A percentile compares a stretch with the other conserved stretches of the same genome.
Conservation (phyloP, 2,888 invertebrate species). For the Didymodactylos carnosus region DNA sequence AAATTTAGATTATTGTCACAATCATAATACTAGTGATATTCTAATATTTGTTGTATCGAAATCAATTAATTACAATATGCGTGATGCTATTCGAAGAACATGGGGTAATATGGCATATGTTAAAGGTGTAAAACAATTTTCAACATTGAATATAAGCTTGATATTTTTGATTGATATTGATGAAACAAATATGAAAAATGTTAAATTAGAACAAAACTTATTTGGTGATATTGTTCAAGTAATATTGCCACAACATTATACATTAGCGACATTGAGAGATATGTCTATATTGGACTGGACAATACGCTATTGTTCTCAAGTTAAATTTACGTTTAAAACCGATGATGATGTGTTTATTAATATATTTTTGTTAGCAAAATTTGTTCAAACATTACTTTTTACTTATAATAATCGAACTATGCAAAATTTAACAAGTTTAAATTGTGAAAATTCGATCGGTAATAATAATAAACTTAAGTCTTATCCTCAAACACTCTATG, state of each 20-base stretch:
- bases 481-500: neutral
- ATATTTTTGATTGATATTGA: neutral
- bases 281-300: neutral
- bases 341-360: neutral
- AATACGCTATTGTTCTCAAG: neutral
- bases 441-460: neutral
- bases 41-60: constrained; percentile 19
- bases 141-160: neutral
- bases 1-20: neutral
- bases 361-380: neutral
- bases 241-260: neutral
- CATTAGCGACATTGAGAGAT: neutral
- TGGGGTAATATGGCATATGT: constrained; percentile 17
- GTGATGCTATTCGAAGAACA: constrained; percentile 18
- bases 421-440: neutral
- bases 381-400: neutral
- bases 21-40: neutral
- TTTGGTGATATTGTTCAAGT: neutral
- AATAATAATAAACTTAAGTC: too few relatives aligned
- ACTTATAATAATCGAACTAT: too few relatives aligned
- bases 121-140: neutral
- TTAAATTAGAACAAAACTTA: neutral
- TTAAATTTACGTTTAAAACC: neutral
- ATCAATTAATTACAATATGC: constrained; percentile 15
- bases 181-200: neutral